Base-by-base conservation (phyloP, 1,140 invertebrate genomes). In the Tribolium madens region DNA sequence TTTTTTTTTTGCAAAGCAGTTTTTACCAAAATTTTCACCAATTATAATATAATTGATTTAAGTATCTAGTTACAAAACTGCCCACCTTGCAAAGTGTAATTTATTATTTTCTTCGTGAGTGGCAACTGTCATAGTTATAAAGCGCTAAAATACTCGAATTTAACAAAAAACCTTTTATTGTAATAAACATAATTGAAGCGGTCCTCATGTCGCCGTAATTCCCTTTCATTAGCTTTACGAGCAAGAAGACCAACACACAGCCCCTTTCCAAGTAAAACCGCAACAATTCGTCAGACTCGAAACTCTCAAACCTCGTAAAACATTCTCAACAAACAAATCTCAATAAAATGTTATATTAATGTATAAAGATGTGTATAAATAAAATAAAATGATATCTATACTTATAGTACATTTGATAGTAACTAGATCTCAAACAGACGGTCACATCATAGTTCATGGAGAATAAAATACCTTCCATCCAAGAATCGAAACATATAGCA, bases 301-400 rank as follows among this genome's bases (percentile, higher is more conserved):
- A 36, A 64, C 31, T 64, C 21, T 3, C 53, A 31, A 31, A 31
- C 26, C 6, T 31, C 0, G 3, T 42, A 42, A 42, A 42, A 2
- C 36, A 47, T 10, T n/a, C 46, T 9, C 46, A 14, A 3, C 46
- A 53, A 17, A 53, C 14, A 53, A 12, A 15, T 60, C 10, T 60
- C 14, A 60, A 60, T 26, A 60, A 60, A 60, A 60, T 60, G 53
- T 64, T 64, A 33, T 64, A 33, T 47, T 71, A 47, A 71, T 71
- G 69, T 71, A 50, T 71, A 48, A 71, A 31, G 21, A 47, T 71
- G 69, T 71, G 69, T 71, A 71, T 71, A 71, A 71, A 71, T 50
- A 71, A 71, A 71, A 64, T 64, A 64, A 31, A 33, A 64, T 60
- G 53, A 60, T 60, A 60, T 60, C 53, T 60, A 60, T 21, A n/a